Base-by-base conservation (phyloP, 1,140 invertebrate genomes). In the Macrostomum lignano region DNA sequence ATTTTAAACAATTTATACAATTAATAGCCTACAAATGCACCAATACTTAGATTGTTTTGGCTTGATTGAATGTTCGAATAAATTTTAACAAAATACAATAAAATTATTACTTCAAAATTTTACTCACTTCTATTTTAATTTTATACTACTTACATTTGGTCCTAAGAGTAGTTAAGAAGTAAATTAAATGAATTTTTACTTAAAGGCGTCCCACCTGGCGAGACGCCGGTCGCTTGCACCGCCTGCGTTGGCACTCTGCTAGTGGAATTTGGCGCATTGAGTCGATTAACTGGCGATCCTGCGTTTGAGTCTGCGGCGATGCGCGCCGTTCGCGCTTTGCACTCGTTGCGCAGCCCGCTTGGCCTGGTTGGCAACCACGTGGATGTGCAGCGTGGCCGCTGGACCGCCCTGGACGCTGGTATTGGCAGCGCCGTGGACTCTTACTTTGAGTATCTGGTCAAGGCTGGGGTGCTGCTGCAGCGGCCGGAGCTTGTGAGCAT, bases 401-500 rank as follows among this genome's bases (percentile, higher is more conserved):
- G 88, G 88, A 91, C 81, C 9, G 88, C 84, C 3, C 68, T 78
- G 20, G 91, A 96, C 61, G 71, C 81, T 26, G 84, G 81, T 5
- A 74, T 71, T 39, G 66, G 66, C 23, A 79, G 78, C 14, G 88
- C 86, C 9, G 74, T 96, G 7, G 91, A 98, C 56, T 96, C 88
- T 0, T 94, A 86, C 49, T 94, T 81, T 63, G 91, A 98, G 58
- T 98, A 98, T 58, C 62, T 98, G 33, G 82, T 86, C 0, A 98
- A 98, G 67, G 86, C 78, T 2, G 69, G 76, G 5, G 49, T 65
- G 11, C 52, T 71, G 40, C 62, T 70, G 38, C 58, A 65, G 38
- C 66, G 71, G 38, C 81, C 86, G 1, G 70, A 81, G 46, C 53
- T 96, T 17, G 70, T 88, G 59, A 68, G 73, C 14, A 79, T 88